A percentile compares a stretch with the other conserved stretches of the same genome.
Evolutionary conservation across 1,140 invertebrate genomes (phyloP).

Genomic region (Brachystomella parvula): DNA sequence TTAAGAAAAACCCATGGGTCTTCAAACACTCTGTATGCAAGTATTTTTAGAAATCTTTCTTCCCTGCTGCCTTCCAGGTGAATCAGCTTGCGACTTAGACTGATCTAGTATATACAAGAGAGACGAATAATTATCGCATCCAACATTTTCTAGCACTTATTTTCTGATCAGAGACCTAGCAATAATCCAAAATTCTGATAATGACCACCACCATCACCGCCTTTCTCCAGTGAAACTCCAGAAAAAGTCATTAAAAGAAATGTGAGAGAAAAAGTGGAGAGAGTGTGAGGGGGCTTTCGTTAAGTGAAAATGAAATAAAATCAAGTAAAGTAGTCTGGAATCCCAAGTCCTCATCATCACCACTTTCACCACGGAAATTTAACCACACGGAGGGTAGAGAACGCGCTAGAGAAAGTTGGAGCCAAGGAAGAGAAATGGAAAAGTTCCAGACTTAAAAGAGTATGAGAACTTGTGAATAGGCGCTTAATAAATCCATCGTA

Average conservation of each 20-base stretch:
- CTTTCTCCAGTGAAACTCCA: neutral
- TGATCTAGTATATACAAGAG: too few species aligned
- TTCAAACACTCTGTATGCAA: too few species aligned
- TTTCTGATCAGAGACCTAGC: neutral
- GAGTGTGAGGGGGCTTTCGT: too few species aligned
- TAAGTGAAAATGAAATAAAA: slow-evolving; percentile 11
- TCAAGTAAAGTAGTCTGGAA: slow-evolving; percentile 2
- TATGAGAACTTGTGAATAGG: slow-evolving; percentile 22
- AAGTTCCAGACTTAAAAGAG: slow-evolving; percentile 5
- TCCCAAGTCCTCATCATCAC: neutral
- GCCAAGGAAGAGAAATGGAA: slow-evolving; percentile 5
- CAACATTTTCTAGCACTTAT: too few species aligned
- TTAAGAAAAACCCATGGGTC: too few species aligned
- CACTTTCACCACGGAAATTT: neutral
- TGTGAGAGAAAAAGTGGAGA: too few species aligned
- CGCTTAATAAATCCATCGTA: slow-evolving; percentile 34
- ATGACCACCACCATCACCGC: too few species aligned
- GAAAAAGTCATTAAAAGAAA: neutral
- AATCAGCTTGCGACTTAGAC: too few species aligned
- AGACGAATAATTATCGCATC: too few species aligned
- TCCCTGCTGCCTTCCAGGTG: too few species aligned
- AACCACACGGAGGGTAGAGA: neutral
- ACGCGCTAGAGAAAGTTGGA: neutral
- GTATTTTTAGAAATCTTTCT: too few species aligned
- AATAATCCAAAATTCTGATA: neutral